phyloP scores from a whole-genome alignment of 2,888 invertebrate species.

The Cenopis cana region DNA sequence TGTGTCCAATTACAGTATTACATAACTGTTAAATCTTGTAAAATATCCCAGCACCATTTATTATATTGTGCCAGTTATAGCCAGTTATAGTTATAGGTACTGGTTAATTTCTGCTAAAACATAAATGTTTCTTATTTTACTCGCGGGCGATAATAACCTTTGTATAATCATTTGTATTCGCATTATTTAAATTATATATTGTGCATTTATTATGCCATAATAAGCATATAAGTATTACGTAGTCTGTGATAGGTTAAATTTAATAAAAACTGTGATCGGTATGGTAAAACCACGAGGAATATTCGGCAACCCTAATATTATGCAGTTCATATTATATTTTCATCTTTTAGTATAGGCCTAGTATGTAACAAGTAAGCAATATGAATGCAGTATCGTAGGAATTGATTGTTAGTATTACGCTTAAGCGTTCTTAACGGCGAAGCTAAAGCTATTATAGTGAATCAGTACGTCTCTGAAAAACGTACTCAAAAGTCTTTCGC shows the following conservation, averaged over 20 bases:
- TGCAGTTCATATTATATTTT: conserved; percentile 49
- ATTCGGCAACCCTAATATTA: conserved; percentile 52
- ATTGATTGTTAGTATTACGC: not conserved
- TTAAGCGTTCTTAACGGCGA: not conserved
- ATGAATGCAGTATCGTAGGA: conserved; percentile 3
- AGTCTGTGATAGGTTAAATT: conserved; percentile 68
- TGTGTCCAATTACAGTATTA: too few relatives aligned
- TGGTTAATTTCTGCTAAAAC: too few relatives aligned
- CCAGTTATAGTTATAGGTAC: too few relatives aligned
- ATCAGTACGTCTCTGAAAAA: not conserved
- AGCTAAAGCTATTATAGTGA: not conserved
- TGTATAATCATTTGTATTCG: conserved; percentile 25
- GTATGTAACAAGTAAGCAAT: conserved; percentile 5
- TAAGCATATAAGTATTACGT: conserved; percentile 43
- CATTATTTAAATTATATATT: not conserved
- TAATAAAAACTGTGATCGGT: conserved; percentile 67
- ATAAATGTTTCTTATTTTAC: not conserved
- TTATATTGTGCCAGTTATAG: too few relatives aligned
- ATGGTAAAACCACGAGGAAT: conserved; percentile 62
- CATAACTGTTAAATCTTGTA: too few relatives aligned
- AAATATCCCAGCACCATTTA: too few relatives aligned
- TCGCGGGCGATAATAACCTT: not conserved
- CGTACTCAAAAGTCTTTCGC: too few relatives aligned
- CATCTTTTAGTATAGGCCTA: not conserved
- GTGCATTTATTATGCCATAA: conserved; percentile 21